Percentiles rank a stretch among this genome's conserved stretches.
These are phyloP conservation scores for Morus bassanus DNA, from an alignment of 2,797 vertebrate genomes.

Conservation along the genomic window DNA sequence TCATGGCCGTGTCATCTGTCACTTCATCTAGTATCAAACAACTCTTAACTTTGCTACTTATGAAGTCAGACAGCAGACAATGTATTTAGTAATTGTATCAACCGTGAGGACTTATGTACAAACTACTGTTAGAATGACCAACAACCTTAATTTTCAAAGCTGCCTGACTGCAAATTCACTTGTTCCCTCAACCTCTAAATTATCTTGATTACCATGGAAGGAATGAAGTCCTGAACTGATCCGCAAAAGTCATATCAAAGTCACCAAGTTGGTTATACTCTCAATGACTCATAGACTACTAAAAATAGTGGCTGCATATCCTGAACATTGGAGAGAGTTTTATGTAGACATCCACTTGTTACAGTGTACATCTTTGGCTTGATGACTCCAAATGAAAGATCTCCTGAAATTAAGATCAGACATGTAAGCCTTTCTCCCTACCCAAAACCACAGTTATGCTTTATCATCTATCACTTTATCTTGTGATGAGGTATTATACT, in stretches of 20 bases:
- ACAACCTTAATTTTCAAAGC: background rate
- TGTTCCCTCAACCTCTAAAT: background rate
- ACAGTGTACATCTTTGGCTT: background rate
- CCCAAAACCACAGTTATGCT: background rate
- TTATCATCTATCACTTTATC: background rate
- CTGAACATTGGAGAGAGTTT: background rate
- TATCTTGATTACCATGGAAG: background rate
- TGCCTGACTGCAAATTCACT: background rate
- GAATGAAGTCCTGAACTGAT: background rate
- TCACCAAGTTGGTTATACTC: background rate
- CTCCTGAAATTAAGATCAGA: background rate
- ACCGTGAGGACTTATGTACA: background rate
- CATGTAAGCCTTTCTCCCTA: background rate
- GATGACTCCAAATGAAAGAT: background rate
- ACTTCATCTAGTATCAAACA: background rate
- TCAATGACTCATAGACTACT: background rate
- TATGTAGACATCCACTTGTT: background rate
- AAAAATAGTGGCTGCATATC: background rate
- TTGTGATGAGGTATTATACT: background rate
- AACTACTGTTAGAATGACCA: background rate
- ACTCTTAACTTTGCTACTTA: background rate
- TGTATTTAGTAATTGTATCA: background rate
- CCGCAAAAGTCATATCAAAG: background rate
- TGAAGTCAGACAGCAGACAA: background rate
- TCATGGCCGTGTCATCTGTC: rapidly evolving